Percentiles rank a stretch among this genome's conserved stretches.
These are phyloP conservation scores for Apis laboriosa DNA, from an alignment of 1,140 invertebrate genomes.

Conservation along the genomic window DNA sequence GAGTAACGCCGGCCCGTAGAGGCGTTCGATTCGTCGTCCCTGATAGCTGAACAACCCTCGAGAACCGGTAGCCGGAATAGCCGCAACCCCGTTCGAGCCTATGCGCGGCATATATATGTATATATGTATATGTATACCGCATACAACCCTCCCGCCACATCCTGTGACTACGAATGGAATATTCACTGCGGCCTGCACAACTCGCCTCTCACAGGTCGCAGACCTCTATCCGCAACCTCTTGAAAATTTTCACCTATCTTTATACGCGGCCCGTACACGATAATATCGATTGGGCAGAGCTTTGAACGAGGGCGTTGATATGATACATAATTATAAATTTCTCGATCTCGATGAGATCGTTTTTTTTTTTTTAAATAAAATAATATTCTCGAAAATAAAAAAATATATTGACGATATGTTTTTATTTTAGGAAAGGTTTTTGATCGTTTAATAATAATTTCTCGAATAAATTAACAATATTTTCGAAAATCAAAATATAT, in stretches of 20 bases:
- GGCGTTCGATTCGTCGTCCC: neutral
- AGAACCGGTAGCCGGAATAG: conserved; percentile 18
- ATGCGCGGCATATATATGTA: neutral
- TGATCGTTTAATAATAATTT: conserved; percentile 18
- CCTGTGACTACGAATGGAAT: conserved; percentile 51
- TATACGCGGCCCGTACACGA: neutral
- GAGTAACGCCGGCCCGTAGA: neutral
- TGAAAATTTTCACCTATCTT: conserved; percentile 48
- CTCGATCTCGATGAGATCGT: too few species aligned
- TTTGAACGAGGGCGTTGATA: too few species aligned
- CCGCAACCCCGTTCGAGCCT: conserved; percentile 48
- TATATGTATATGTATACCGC: neutral
- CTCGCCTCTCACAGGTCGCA: neutral
- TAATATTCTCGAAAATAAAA: too few species aligned
- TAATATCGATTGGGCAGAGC: too few species aligned
- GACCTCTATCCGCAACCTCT: conserved; percentile 31
- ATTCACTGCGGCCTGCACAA: conserved; percentile 34
- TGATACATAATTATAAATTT: too few species aligned
- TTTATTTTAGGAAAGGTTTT: neutral
- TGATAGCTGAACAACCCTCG: conserved; percentile 34
- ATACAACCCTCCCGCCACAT: conserved; percentile 32
- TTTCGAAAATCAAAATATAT: neutral
- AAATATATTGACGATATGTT: neutral
- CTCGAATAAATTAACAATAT: neutral
- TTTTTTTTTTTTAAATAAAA: too few species aligned